These are phyloP conservation scores for Drosophila aldrichi DNA, from an alignment of 2,888 invertebrate genomes.

Conservation along the genomic window DNA sequence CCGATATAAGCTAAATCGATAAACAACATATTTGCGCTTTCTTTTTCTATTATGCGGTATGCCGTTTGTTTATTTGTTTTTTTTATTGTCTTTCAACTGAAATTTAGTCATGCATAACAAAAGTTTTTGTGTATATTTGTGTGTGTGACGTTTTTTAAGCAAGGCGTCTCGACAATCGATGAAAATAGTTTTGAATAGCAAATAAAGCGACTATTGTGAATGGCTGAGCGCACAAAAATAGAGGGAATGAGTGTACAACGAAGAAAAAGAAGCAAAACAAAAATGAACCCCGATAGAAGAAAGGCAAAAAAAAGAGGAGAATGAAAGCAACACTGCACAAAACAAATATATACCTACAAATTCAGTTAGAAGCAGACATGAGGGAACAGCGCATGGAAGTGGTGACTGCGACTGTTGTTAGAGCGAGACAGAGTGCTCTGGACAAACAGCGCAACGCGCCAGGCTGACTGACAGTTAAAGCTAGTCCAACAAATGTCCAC, in stretches of 20 bases:
- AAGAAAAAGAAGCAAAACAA: constrained; percentile 4
- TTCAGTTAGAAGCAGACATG: constrained; percentile 66
- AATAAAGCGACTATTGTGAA: constrained; percentile 75
- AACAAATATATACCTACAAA: constrained; percentile 71
- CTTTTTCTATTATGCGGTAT: constrained; percentile 9
- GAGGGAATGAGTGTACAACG: constrained; percentile 8
- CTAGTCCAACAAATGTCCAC: constrained; percentile 62
- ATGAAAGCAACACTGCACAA: constrained; percentile 53
- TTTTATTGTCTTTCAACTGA: constrained; percentile 29
- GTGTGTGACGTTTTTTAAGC: constrained; percentile 13
- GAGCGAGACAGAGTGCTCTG: constrained; percentile 9
- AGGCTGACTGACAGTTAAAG: constrained; percentile 77
- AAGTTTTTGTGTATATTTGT: constrained; percentile 16
- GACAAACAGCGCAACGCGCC: constrained; percentile 47
- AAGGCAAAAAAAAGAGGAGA: constrained; percentile 28
- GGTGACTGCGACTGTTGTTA: not conserved
- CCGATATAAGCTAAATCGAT: constrained; percentile 8
- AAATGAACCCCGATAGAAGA: constrained; percentile 2
- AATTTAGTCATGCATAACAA: constrained; percentile 38
- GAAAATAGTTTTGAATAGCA: constrained; percentile 75
- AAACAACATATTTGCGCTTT: constrained; percentile 11
- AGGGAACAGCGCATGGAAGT: constrained; percentile 5
- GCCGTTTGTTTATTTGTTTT: constrained; percentile 2
- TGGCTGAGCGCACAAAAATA: constrained; percentile 52
- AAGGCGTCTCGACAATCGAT: constrained; percentile 58